These are phyloP conservation scores for Anthoscopus minutus DNA, from an alignment of 2,113 vertebrate species.

Conservation along the genomic window DNA sequence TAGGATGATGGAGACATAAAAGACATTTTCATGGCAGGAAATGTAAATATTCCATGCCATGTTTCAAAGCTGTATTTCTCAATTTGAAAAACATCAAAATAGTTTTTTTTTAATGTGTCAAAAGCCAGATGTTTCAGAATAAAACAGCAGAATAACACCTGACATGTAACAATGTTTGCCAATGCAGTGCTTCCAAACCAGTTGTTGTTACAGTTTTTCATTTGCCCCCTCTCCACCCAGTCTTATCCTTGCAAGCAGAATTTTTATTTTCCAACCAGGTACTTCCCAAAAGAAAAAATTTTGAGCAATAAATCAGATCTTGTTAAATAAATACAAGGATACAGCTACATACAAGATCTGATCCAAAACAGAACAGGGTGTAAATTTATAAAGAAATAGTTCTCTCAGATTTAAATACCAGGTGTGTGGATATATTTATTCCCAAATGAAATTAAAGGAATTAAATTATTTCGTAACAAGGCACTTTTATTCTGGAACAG, in stretches of 20 bases:
- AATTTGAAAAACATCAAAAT: not conserved
- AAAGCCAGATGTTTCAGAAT: slow-evolving; percentile 12
- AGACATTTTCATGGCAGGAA: not conserved
- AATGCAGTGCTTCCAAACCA: not conserved
- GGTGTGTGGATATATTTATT: slow-evolving; percentile 17
- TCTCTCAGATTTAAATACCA: not conserved
- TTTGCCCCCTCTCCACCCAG: not conserved
- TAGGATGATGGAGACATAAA: not conserved
- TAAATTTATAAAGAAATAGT: not conserved
- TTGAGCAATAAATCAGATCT: not conserved
- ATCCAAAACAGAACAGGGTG: not conserved
- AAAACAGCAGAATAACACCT: not conserved
- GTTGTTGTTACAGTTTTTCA: not conserved
- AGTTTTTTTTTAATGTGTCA: not conserved
- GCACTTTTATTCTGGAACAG: slow-evolving; percentile 39
- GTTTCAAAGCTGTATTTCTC: slow-evolving; percentile 14
- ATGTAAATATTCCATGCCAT: not conserved
- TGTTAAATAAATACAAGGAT: not conserved
- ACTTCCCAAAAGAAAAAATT: not conserved
- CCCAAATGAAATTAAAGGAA: slow-evolving; percentile 17
- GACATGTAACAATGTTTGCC: not conserved
- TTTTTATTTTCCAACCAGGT: not conserved
- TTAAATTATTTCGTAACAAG: slow-evolving; percentile 6
- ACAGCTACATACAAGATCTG: not conserved
- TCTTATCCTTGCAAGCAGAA: not conserved